These are phyloP conservation scores for Cichladusa arquata DNA, from an alignment of 2,113 vertebrate genomes.

Conservation along the genomic window DNA sequence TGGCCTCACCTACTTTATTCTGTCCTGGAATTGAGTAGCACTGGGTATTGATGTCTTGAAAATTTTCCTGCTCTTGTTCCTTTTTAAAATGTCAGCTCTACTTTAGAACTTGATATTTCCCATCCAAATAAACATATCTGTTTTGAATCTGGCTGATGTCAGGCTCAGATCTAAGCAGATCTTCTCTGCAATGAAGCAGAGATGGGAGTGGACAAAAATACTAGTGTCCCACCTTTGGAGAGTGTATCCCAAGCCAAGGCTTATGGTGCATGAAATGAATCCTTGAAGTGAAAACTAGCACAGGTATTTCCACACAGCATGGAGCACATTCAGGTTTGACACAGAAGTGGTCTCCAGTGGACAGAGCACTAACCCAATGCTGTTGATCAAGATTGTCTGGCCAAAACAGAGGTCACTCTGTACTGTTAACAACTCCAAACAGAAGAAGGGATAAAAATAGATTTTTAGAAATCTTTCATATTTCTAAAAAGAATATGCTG, in stretches of 20 bases:
- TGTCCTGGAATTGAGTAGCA: not conserved
- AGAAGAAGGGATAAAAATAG: not conserved
- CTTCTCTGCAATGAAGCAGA: not conserved
- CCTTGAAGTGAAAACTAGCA: not conserved
- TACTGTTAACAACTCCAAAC: not conserved
- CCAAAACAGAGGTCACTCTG: not conserved
- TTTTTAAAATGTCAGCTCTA: not conserved
- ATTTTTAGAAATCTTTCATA: not conserved
- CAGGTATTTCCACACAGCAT: not conserved
- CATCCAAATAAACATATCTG: not conserved
- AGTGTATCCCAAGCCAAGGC: not conserved
- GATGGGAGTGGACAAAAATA: not conserved
- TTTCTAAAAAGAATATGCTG: not conserved
- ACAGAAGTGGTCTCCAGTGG: not conserved
- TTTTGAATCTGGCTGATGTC: not conserved
- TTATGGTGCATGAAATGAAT: not conserved
- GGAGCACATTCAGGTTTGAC: not conserved
- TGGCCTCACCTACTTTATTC: not conserved
- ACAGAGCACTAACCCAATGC: not conserved
- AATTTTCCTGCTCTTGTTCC: not conserved
- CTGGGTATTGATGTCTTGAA: not conserved
- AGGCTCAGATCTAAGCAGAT: not conserved
- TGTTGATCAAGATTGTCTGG: not conserved
- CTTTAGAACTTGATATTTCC: not conserved
- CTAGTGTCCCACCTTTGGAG: not conserved